Conservation (phyloP, 1,140 invertebrate genomes). For the Apis florea region DNA sequence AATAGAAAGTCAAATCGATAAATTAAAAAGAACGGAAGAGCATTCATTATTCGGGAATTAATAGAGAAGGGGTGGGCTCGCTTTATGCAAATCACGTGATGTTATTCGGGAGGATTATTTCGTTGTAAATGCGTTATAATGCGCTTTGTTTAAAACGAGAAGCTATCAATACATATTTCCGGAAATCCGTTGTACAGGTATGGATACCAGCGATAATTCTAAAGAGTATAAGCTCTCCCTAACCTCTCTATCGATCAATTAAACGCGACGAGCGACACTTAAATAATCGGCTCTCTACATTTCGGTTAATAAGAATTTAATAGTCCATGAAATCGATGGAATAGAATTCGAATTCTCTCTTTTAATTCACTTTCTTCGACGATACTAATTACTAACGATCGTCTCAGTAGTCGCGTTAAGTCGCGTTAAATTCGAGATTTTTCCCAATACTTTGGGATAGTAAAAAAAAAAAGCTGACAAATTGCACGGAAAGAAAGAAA, state of each 20-base stretch:
- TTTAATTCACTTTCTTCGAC: background rate
- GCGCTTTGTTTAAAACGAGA: constrained; percentile 38
- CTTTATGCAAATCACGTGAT: constrained; percentile 23
- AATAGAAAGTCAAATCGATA: background rate
- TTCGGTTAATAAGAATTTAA: constrained; percentile 55
- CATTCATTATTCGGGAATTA: background rate
- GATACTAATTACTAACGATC: constrained; percentile 5
- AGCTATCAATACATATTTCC: constrained; percentile 32
- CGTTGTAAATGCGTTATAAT: constrained; percentile 44
- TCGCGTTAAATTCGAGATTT: background rate
- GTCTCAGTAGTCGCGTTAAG: constrained; percentile 30
- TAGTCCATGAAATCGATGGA: constrained; percentile 3
- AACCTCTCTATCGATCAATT: constrained; percentile 50
- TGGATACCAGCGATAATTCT: constrained; percentile 3
- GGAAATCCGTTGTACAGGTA: constrained; percentile 25
- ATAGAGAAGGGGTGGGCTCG: background rate
- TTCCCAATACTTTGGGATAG: background rate
- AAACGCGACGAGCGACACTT: constrained; percentile 40
- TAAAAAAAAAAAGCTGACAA: background rate
- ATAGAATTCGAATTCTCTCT: background rate
- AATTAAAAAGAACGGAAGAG: background rate
- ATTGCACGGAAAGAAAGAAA: background rate
- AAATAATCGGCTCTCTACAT: constrained; percentile 47
- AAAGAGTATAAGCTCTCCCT: constrained; percentile 35
- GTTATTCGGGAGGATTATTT: constrained; percentile 25